Percentiles rank a stretch among this genome's conserved stretches.
Evolutionary conservation across 92 coral and sea anemone genomes (phyloP).

Genomic region (Zoanthus sociatus): DNA sequence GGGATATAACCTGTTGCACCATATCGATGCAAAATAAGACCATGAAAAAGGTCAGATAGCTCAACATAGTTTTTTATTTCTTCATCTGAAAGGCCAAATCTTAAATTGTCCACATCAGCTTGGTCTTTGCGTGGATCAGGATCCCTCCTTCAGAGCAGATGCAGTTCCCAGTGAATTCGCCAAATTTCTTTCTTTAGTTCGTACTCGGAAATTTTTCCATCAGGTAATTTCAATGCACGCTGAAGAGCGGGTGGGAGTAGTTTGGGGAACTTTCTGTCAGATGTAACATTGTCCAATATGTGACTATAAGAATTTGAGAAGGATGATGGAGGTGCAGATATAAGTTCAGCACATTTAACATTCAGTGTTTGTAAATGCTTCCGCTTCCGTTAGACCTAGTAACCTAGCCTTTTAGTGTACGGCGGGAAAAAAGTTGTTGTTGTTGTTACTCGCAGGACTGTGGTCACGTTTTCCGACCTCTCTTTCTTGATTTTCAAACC

Average conservation of each 20-base stretch:
- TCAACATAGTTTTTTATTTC: conserved; percentile 41
- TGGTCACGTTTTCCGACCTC: too few relatives aligned
- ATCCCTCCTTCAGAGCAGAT: conserved; percentile 19
- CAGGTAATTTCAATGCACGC: conserved; percentile 19
- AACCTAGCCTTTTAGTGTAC: too few relatives aligned
- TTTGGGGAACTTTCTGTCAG: conserved; percentile 5
- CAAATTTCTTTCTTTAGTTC: conserved; percentile 50
- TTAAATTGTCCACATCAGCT: conserved; percentile 1
- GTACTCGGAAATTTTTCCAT: conserved; percentile 32
- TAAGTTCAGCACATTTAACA: conserved; percentile 48
- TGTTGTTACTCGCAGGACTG: too few relatives aligned
- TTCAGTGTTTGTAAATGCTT: too few relatives aligned
- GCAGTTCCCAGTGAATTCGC: conserved; percentile 40
- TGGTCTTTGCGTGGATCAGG: conserved; percentile 45
- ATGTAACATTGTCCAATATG: conserved; percentile 46
- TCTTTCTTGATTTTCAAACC: too few relatives aligned
- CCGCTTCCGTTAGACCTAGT: too few relatives aligned
- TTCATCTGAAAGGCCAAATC: conserved; percentile 46
- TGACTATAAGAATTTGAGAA: too few relatives aligned
- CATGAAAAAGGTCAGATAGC: conserved; percentile 36
- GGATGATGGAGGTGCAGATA: not conserved
- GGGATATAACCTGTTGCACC: conserved; percentile 43
- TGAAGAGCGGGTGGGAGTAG: conserved; percentile 29
- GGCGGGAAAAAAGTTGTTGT: too few relatives aligned
- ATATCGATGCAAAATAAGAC: conserved; percentile 37